Evolutionary conservation across 2,113 vertebrate species (phyloP).

Genomic region (Syngnathus scovelli): DNA sequence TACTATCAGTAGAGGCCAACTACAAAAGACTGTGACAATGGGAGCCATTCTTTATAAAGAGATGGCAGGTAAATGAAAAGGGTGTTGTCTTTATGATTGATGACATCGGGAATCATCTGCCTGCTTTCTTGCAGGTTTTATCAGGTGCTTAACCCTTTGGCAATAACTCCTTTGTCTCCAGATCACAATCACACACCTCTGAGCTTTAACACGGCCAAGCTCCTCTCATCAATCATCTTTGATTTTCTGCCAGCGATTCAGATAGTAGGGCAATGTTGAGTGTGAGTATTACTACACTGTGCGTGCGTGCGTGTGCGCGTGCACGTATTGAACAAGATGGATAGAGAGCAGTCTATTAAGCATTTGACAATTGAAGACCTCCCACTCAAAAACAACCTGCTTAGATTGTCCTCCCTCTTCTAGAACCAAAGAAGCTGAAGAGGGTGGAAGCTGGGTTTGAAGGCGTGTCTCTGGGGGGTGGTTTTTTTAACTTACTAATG

Average conservation of each 20-base stretch:
- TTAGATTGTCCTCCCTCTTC: slow-evolving; percentile 50
- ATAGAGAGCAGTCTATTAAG: slow-evolving; percentile 68
- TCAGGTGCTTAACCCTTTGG: slow-evolving; percentile 50
- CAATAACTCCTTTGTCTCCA: slow-evolving; percentile 45
- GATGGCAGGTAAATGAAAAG: slow-evolving; percentile 33
- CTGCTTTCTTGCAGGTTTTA: slow-evolving; percentile 30
- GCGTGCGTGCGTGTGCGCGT: slow-evolving; percentile 33
- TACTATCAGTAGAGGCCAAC: neutral
- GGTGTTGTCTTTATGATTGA: slow-evolving; percentile 44
- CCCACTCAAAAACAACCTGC: slow-evolving; percentile 59
- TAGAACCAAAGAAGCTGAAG: slow-evolving; percentile 45
- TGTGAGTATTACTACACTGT: slow-evolving; percentile 11
- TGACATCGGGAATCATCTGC: slow-evolving; percentile 31
- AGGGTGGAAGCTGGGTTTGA: slow-evolving; percentile 22
- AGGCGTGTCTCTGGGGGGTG: slow-evolving; percentile 46
- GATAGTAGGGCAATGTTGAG: slow-evolving; percentile 25
- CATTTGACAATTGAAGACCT: slow-evolving; percentile 68
- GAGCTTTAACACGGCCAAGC: slow-evolving; percentile 50
- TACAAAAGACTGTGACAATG: slow-evolving; percentile 10
- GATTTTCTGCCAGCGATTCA: slow-evolving; percentile 65
- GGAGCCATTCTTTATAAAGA: slow-evolving; percentile 23
- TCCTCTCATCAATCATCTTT: slow-evolving; percentile 64
- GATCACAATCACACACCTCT: slow-evolving; percentile 57
- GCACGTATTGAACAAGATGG: slow-evolving; percentile 42
- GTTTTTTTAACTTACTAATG: slow-evolving; percentile 68